Percentiles rank a stretch among this genome's conserved stretches.
Evolutionary conservation across 2,797 vertebrate species (phyloP).

Genomic region (Uromys caudimaculatus): DNA sequence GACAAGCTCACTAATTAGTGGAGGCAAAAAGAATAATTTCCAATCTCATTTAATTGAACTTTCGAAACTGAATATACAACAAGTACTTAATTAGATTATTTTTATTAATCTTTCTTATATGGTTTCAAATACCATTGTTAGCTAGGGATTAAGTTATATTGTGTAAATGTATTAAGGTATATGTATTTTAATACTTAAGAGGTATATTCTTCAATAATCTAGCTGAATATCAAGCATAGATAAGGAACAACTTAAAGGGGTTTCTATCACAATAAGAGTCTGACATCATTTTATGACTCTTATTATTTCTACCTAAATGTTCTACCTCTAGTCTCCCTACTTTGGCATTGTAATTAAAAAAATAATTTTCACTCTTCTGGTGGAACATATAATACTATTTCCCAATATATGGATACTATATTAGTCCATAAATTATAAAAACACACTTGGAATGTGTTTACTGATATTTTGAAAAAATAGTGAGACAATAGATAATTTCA

Average conservation of each 20-base stretch:
- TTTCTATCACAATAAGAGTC: neutral
- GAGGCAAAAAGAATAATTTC: constrained; percentile 83
- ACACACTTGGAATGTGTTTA: neutral
- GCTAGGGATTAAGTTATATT: constrained; percentile 25
- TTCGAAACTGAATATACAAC: constrained; percentile 80
- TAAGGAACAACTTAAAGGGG: neutral
- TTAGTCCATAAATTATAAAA: neutral
- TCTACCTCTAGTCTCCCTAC: neutral
- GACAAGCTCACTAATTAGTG: constrained; percentile 82
- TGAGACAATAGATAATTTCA: neutral
- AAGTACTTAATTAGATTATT: constrained; percentile 82
- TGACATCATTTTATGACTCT: neutral
- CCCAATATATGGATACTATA: neutral
- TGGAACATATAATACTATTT: neutral
- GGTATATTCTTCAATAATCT: neutral
- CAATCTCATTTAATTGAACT: constrained; percentile 84
- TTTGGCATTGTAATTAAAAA: neutral
- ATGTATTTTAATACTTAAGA: neutral
- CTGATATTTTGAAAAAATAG: neutral
- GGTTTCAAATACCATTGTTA: constrained; percentile 52
- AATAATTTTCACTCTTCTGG: neutral
- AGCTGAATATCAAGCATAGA: neutral
- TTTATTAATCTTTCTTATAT: constrained; percentile 61
- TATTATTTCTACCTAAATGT: neutral
- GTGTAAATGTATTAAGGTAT: constrained; percentile 21